These are phyloP conservation scores for Sesamia nonagrioides DNA, from an alignment of 1,140 invertebrate species.

Conservation along the genomic window DNA sequence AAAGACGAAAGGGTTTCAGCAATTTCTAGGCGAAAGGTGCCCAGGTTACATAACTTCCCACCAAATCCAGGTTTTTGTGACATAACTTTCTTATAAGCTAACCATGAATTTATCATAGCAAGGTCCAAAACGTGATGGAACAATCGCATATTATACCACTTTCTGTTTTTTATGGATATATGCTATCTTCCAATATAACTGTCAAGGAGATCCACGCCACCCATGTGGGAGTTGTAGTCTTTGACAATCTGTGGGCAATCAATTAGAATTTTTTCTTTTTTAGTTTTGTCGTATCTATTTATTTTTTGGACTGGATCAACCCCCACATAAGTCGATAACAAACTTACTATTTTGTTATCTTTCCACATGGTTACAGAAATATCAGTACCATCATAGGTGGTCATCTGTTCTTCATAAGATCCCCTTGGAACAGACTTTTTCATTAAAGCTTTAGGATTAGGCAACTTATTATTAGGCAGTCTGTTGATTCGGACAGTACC, in stretches of 20 bases:
- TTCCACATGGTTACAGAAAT: constrained; percentile 55
- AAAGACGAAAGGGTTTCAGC: constrained; percentile 65
- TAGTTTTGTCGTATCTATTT: constrained; percentile 51
- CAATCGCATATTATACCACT: constrained; percentile 69
- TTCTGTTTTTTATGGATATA: constrained; percentile 68
- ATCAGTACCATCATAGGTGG: too few relatives aligned
- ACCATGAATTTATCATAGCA: constrained; percentile 66
- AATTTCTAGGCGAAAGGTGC: constrained; percentile 64
- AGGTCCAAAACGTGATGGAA: constrained; percentile 70
- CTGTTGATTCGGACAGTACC: too few relatives aligned
- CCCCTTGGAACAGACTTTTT: constrained; percentile 68
- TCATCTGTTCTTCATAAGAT: constrained; percentile 66
- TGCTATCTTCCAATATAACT: constrained; percentile 79
- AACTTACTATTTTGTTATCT: constrained; percentile 62
- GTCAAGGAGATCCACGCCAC: constrained; percentile 77
- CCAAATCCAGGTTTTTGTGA: constrained; percentile 60
- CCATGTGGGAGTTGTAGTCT: constrained; percentile 54
- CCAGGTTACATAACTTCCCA: constrained; percentile 64
- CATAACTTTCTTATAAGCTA: constrained; percentile 68
- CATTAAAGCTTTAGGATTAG: constrained; percentile 52
- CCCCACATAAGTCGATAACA: constrained; percentile 58
- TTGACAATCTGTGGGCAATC: constrained; percentile 56
- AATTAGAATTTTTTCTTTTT: constrained; percentile 57
- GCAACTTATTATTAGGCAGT: neutral
- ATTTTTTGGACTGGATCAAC: constrained; percentile 55